A percentile compares a stretch with the other conserved stretches of the same genome.
phyloP scores from a whole-genome alignment of 30 jellyfish, hydroid and myxozoan species.

The Aurelia aurita region DNA sequence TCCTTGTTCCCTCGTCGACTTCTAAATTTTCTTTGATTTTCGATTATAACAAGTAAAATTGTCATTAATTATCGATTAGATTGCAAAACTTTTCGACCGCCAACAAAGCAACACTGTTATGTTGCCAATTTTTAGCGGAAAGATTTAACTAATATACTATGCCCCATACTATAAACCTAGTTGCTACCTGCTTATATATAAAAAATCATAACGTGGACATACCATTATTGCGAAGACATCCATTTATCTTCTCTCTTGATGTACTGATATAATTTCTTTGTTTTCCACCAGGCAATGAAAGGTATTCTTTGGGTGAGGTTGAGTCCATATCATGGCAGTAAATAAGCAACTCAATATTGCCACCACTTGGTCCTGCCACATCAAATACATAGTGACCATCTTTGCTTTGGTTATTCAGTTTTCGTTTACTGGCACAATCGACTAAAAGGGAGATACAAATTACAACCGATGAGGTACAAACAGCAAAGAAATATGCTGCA shows the following conservation, averaged over 20 bases:
- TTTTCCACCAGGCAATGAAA: conserved; percentile 82
- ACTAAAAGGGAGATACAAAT: conserved; percentile 37
- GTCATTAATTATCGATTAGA: no score
- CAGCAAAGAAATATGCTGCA: no score
- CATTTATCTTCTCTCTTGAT: background rate
- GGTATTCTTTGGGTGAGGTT: conserved; percentile 82
- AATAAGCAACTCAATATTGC: conserved; percentile 58
- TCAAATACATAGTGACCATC: conserved; percentile 92
- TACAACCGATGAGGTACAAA: no score
- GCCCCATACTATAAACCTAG: no score
- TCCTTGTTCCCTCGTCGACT: no score
- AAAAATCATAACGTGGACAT: background rate
- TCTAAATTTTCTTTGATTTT: no score
- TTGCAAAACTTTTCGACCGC: no score
- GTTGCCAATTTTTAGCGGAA: no score
- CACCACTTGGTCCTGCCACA: conserved; percentile 74
- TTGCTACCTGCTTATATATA: no score
- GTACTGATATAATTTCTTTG: conserved; percentile 69
- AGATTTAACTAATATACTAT: no score
- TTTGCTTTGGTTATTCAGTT: conserved; percentile 64
- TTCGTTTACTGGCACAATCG: conserved; percentile 90
- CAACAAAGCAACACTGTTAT: no score
- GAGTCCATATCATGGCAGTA: conserved; percentile 88
- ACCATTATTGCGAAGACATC: conserved; percentile 40
- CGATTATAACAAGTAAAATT: no score